Conservation (phyloP, 2,113 vertebrate species). For the Montifringilla adamsi region DNA sequence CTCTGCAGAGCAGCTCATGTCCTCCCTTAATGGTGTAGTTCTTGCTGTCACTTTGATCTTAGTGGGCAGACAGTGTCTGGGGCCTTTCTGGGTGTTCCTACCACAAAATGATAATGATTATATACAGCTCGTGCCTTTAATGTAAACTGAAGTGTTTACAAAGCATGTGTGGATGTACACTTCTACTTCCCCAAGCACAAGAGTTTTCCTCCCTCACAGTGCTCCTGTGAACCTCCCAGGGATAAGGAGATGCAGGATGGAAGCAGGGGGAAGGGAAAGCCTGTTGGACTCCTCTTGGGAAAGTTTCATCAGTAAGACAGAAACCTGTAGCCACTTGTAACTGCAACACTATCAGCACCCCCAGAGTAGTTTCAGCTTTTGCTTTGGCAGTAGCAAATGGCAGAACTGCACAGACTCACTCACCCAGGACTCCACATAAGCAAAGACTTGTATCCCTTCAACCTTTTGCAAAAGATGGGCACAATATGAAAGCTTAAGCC, state of each 20-base stretch:
- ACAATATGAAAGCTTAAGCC: neutral
- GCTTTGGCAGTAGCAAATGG: neutral
- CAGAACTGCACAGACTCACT: neutral
- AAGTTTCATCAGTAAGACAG: neutral
- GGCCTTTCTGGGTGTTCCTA: neutral
- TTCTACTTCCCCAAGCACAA: neutral
- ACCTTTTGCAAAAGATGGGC: neutral
- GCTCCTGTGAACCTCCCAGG: neutral
- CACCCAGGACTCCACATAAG: neutral
- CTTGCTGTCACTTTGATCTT: neutral
- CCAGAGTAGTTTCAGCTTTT: neutral
- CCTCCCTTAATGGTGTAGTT: neutral
- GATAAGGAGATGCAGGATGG: neutral
- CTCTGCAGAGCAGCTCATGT: neutral
- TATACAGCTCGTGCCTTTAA: neutral
- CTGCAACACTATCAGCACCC: neutral
- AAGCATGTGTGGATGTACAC: neutral
- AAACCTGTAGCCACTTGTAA: neutral
- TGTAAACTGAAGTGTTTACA: neutral
- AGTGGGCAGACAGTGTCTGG: neutral
- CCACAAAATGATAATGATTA: neutral
- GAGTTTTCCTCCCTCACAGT: neutral
- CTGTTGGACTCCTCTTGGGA: neutral
- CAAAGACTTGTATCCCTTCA: neutral
- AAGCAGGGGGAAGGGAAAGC: neutral